Evolutionary conservation across 2,113 vertebrate species (phyloP).

Genomic region (Phyllostomus hastatus): DNA sequence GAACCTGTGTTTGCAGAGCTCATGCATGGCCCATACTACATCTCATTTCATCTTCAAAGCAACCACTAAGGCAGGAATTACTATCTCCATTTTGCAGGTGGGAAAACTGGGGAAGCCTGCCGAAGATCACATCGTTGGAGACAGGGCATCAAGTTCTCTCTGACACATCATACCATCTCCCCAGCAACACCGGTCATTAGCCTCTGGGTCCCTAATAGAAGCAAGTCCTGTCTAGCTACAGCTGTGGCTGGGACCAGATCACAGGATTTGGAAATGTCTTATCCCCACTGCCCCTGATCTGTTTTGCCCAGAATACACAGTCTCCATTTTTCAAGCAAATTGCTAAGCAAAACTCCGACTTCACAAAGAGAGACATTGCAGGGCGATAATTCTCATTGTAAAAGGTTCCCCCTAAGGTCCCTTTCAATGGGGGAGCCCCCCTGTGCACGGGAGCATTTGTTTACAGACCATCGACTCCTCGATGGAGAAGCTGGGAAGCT

Average conservation of each 20-base stretch:
- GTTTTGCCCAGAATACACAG: not conserved
- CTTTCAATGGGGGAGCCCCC: slow-evolving; percentile 25
- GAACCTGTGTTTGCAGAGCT: not conserved
- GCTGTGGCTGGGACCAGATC: not conserved
- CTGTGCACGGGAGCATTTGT: not conserved
- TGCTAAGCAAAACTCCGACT: slow-evolving; percentile 7
- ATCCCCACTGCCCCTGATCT: not conserved
- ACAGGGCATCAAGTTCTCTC: not conserved
- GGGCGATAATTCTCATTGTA: slow-evolving; percentile 58
- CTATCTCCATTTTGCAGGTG: not conserved
- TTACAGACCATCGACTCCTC: slow-evolving; percentile 54
- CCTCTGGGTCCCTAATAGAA: not conserved
- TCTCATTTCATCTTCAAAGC: not conserved
- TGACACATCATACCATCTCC: not conserved
- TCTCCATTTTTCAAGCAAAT: slow-evolving; percentile 23
- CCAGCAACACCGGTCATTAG: not conserved
- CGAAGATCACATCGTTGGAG: not conserved
- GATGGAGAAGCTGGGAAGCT: slow-evolving; percentile 37
- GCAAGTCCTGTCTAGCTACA: not conserved
- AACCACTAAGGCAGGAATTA: not conserved
- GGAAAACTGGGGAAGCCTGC: not conserved
- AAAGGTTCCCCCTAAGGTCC: slow-evolving; percentile 55
- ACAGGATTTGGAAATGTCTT: not conserved
- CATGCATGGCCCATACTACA: fast-evolving
- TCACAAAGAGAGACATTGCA: not conserved